These are phyloP conservation scores for Aleiodes alternator DNA, from an alignment of 2,888 invertebrate species.

Conservation along the genomic window DNA sequence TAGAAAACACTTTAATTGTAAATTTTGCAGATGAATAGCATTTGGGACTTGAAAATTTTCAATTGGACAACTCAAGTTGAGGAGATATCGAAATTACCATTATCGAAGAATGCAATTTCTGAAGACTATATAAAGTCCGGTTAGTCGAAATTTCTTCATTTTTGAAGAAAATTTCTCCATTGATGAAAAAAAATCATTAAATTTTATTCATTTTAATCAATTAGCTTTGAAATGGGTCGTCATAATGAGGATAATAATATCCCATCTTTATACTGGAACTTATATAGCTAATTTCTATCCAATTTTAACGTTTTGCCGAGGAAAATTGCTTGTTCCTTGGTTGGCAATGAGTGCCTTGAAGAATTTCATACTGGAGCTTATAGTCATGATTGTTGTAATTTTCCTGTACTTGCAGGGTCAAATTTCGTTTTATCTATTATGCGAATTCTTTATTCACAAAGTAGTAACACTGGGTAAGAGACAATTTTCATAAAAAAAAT, in stretches of 20 bases:
- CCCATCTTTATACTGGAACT: constrained; percentile 60
- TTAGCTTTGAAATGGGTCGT: constrained; percentile 65
- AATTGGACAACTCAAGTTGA: constrained; percentile 63
- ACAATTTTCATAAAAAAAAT: too few relatives aligned
- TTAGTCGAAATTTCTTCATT: constrained; percentile 42
- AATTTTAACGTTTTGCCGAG: constrained; percentile 65
- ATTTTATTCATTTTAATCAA: not conserved
- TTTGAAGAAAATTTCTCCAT: constrained; percentile 2
- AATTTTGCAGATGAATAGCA: constrained; percentile 60
- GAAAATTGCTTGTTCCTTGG: constrained; percentile 68
- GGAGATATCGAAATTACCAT: constrained; percentile 57
- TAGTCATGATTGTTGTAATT: constrained; percentile 57
- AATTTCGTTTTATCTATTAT: constrained; percentile 56
- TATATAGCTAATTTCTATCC: constrained; percentile 67
- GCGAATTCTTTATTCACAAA: constrained; percentile 63
- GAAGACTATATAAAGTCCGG: constrained; percentile 61
- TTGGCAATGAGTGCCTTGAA: constrained; percentile 65
- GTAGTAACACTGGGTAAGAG: constrained; percentile 58
- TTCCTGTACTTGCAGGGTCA: constrained; percentile 59
- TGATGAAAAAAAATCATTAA: constrained; percentile 18
- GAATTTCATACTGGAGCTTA: constrained; percentile 63
- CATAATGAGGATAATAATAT: constrained; percentile 62
- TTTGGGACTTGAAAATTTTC: constrained; percentile 63
- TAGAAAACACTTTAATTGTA: not conserved
- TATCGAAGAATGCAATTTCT: constrained; percentile 42